These are phyloP conservation scores for Phrynocephalus forsythii DNA, from an alignment of 2,797 vertebrate species.

Conservation along the genomic window DNA sequence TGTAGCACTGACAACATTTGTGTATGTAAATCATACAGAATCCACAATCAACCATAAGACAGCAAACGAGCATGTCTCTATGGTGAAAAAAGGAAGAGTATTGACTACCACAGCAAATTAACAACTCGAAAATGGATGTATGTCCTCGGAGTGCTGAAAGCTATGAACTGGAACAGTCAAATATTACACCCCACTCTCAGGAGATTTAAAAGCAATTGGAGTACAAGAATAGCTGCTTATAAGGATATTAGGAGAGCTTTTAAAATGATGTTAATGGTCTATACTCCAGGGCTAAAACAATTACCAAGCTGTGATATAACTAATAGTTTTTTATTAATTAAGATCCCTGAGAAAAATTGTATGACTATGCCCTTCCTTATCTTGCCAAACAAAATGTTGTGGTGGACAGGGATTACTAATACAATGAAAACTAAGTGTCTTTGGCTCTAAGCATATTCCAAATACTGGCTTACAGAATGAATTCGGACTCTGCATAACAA, in stretches of 20 bases:
- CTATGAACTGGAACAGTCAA: constrained; percentile 58
- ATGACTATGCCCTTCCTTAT: constrained; percentile 36
- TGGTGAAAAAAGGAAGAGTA: constrained; percentile 66
- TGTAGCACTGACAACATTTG: constrained; percentile 55
- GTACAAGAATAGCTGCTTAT: constrained; percentile 68
- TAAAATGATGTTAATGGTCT: constrained; percentile 65
- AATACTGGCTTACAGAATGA: constrained; percentile 9
- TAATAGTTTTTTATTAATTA: constrained; percentile 68
- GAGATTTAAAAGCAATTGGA: constrained; percentile 66
- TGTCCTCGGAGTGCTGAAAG: constrained; percentile 53
- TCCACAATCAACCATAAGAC: constrained; percentile 52
- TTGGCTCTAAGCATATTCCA: not conserved
- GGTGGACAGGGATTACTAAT: constrained; percentile 18
- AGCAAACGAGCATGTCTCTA: constrained; percentile 59
- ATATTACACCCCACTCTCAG: constrained; percentile 56
- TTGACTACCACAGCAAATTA: constrained; percentile 69
- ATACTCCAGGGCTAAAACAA: constrained; percentile 56
- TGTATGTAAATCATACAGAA: constrained; percentile 60
- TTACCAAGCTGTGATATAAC: constrained; percentile 58
- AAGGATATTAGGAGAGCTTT: constrained; percentile 66
- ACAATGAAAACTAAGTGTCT: not conserved
- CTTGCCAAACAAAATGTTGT: constrained; percentile 53
- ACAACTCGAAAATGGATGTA: constrained; percentile 62
- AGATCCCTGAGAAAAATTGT: constrained; percentile 47
- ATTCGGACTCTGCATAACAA: constrained; percentile 12